A percentile compares a stretch with the other conserved stretches of the same genome.
These are phyloP conservation scores for Panthera uncia DNA, from an alignment of 2,113 vertebrate species.

Conservation along the genomic window DNA sequence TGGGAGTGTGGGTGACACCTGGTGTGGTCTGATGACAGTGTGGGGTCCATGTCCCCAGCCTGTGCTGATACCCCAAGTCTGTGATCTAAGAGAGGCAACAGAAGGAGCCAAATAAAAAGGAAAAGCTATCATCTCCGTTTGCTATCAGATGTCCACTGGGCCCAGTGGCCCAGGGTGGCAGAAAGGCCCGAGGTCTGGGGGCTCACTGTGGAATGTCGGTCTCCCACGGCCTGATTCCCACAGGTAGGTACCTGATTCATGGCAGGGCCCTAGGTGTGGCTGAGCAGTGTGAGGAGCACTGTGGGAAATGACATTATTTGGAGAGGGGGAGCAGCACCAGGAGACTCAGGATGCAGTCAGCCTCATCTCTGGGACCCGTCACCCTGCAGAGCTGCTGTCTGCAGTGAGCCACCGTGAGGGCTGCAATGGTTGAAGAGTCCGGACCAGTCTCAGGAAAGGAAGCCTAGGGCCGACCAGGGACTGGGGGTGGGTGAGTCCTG, in stretches of 20 bases:
- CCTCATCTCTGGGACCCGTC: not conserved
- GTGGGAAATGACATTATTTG: not conserved
- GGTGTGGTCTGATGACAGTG: not conserved
- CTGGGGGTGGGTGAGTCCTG: not conserved
- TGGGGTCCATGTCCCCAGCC: not conserved
- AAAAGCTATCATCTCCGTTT: not conserved
- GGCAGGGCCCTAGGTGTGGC: fast-evolving
- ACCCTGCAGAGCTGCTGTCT: not conserved
- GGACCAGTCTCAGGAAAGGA: not conserved
- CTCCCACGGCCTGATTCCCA: fast-evolving
- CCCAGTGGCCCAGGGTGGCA: not conserved
- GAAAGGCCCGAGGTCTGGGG: not conserved
- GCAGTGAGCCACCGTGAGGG: not conserved
- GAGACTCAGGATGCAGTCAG: not conserved
- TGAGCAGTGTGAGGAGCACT: not conserved
- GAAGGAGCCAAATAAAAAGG: conserved; percentile 69
- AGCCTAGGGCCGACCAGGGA: not conserved
- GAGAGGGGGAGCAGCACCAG: not conserved
- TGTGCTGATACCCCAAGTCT: not conserved
- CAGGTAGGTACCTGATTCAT: conserved; percentile 1
- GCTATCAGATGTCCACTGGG: not conserved
- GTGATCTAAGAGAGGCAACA: not conserved
- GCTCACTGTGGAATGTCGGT: not conserved
- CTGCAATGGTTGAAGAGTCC: not conserved
- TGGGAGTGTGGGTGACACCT: not conserved